phyloP scores from a whole-genome alignment of 1,140 invertebrate genomes.

The Neodiprion pinetum region DNA sequence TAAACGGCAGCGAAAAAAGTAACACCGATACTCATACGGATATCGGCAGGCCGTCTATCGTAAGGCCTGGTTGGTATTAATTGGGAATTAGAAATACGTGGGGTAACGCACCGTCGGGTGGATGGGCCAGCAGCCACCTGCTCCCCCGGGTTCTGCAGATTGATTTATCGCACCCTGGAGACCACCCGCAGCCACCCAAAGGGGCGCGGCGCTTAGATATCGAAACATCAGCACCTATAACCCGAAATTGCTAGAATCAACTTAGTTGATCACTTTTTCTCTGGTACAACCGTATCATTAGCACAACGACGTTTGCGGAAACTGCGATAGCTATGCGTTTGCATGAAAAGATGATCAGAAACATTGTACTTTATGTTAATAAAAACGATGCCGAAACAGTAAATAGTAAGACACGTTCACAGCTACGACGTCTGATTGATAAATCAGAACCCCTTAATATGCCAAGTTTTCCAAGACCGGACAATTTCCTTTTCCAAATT shows the following conservation, averaged over 20 bases:
- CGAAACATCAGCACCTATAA: background rate
- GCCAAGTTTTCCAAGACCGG: too few species aligned
- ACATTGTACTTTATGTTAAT: too few species aligned
- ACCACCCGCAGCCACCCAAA: constrained; percentile 9
- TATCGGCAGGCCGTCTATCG: background rate
- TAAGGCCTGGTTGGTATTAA: constrained; percentile 49
- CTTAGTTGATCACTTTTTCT: constrained; percentile 9
- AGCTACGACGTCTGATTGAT: too few species aligned
- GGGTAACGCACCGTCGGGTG: constrained; percentile 42
- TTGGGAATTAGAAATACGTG: constrained; percentile 55
- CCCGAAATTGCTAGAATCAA: background rate
- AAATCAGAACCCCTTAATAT: too few species aligned
- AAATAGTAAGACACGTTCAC: too few species aligned
- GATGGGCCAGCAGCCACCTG: constrained; percentile 56
- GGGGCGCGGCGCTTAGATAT: background rate
- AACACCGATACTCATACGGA: too few species aligned
- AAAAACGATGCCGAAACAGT: too few species aligned
- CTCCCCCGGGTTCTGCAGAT: constrained; percentile 49
- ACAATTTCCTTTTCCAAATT: too few species aligned
- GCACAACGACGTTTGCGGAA: background rate
- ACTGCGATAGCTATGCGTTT: too few species aligned
- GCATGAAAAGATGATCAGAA: too few species aligned
- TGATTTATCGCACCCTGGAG: constrained; percentile 59
- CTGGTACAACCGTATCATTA: background rate
- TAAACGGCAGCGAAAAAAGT: too few species aligned